A percentile compares a stretch with the other conserved stretches of the same genome.
phyloP scores from a whole-genome alignment of 2,113 vertebrate species.

The Vimba vimba region DNA sequence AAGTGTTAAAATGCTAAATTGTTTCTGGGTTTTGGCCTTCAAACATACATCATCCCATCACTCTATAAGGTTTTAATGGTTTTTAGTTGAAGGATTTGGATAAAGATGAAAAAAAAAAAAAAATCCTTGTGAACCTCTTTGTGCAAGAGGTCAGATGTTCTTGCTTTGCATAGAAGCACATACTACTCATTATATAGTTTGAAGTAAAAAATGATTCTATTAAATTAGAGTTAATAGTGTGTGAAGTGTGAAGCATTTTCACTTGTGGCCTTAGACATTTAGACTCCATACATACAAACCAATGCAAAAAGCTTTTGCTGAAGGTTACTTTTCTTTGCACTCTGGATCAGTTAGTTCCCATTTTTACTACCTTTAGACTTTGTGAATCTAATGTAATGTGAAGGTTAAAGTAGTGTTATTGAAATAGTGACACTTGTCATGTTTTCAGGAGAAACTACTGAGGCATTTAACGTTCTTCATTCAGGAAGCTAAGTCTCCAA shows the following conservation, averaged over 20 bases:
- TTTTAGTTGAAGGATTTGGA: too few species aligned
- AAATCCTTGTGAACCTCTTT: neutral
- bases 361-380: neutral
- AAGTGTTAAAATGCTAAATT: too few species aligned
- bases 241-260: too few species aligned
- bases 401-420: neutral
- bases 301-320: too few species aligned
- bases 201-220: neutral
- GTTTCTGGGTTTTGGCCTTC: too few species aligned
- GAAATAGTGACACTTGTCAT: neutral
- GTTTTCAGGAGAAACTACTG: neutral
- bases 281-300: too few species aligned
- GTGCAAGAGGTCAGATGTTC: neutral
- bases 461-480: neutral
- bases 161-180: neutral
- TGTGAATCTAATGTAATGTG: neutral
- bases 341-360: neutral
- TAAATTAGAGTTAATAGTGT: neutral
- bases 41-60: too few species aligned
- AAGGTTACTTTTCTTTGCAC: neutral
- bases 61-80: too few species aligned
- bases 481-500: neutral
- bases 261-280: too few species aligned
- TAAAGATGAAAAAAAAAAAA: too few species aligned
- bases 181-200: neutral